A percentile compares a stretch with the other conserved stretches of the same genome.
These are phyloP conservation scores for Lycaena phlaeas DNA, from an alignment of 2,888 invertebrate genomes.

Conservation along the genomic window DNA sequence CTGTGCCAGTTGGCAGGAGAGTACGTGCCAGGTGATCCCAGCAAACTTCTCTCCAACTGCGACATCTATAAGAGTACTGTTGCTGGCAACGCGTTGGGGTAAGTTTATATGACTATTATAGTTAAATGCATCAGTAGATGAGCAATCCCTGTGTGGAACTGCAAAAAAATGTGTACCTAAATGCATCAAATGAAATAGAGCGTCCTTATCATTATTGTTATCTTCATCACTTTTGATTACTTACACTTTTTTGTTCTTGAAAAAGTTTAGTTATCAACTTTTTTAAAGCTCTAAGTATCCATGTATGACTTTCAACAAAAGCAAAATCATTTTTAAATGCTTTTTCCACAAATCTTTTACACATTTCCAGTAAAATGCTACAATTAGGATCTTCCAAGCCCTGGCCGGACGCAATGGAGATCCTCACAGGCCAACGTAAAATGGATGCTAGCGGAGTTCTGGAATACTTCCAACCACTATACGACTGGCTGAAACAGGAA, in stretches of 20 bases:
- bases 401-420: conserved; percentile 84
- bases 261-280: too few relatives aligned
- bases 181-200: too few relatives aligned
- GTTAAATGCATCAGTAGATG: too few relatives aligned
- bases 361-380: conserved; percentile 70
- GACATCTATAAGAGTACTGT: conserved; percentile 81
- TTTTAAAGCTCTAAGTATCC: too few relatives aligned
- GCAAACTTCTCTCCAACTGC: conserved; percentile 79
- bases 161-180: too few relatives aligned
- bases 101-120: conserved; percentile 15
- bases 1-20: conserved; percentile 81
- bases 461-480: conserved; percentile 81
- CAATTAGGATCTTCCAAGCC: conserved; percentile 77
- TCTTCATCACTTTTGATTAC: too few relatives aligned
- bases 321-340: too few relatives aligned
- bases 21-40: conserved; percentile 74
- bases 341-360: neutral
- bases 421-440: conserved; percentile 76
- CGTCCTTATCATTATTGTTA: too few relatives aligned
- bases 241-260: too few relatives aligned
- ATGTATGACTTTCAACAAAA: too few relatives aligned
- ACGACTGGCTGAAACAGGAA: conserved; percentile 77
- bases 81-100: conserved; percentile 79
- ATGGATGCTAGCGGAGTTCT: conserved; percentile 81
- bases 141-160: too few relatives aligned